These are phyloP conservation scores for Napeogenes inachia DNA, from an alignment of 2,888 invertebrate genomes.

Conservation along the genomic window DNA sequence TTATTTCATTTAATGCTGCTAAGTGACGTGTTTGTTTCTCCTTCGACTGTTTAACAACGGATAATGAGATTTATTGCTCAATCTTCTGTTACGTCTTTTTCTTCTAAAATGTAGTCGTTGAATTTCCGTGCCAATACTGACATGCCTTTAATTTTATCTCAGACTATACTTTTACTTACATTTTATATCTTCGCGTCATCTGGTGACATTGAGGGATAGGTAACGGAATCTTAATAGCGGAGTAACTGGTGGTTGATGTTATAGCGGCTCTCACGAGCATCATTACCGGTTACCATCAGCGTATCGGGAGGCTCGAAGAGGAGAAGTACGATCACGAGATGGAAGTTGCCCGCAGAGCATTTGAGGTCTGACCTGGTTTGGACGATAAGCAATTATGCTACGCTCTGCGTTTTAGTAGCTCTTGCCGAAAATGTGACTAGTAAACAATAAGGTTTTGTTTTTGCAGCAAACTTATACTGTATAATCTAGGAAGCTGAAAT, in stretches of 20 bases:
- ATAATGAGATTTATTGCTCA: slow-evolving; percentile 51
- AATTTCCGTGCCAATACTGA: slow-evolving; percentile 53
- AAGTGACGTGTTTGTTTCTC: slow-evolving; percentile 64
- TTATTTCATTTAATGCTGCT: slow-evolving; percentile 63
- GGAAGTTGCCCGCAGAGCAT: slow-evolving; percentile 96
- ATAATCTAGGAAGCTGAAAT: slow-evolving; percentile 60
- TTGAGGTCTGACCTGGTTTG: slow-evolving; percentile 88
- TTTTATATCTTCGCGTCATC: slow-evolving; percentile 38
- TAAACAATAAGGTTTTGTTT: slow-evolving; percentile 63
- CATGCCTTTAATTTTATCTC: slow-evolving; percentile 55
- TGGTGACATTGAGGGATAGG: slow-evolving; percentile 36
- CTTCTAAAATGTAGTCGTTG: slow-evolving; percentile 58
- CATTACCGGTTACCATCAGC: slow-evolving; percentile 88
- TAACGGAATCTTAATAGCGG: slow-evolving; percentile 35
- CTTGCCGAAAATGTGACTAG: slow-evolving; percentile 74
- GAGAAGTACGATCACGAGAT: slow-evolving; percentile 99
- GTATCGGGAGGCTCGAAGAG: slow-evolving; percentile 89
- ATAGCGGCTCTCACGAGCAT: slow-evolving; percentile 82
- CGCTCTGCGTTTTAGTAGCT: slow-evolving; percentile 71
- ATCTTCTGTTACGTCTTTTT: slow-evolving; percentile 60
- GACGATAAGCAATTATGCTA: slow-evolving; percentile 54
- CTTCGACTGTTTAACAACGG: slow-evolving; percentile 61
- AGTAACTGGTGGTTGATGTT: slow-evolving; percentile 71
- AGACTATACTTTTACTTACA: slow-evolving; percentile 60
- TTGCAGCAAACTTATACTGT: slow-evolving; percentile 64